Conservation (phyloP, 1,140 invertebrate species). For the Parapsyche elsis region DNA sequence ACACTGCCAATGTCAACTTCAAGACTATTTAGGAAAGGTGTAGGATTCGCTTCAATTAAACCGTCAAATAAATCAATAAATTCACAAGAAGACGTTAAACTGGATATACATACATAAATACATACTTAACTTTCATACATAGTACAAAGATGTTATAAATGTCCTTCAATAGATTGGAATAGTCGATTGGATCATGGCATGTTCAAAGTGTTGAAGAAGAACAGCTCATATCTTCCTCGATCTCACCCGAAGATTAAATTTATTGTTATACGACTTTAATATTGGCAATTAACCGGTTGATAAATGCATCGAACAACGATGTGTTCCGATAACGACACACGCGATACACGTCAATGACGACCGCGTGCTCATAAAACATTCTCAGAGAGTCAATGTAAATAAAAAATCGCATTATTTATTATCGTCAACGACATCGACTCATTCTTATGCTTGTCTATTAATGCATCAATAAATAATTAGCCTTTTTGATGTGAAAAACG, state of each 20-base stretch:
- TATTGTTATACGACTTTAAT: not conserved
- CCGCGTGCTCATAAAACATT: not conserved
- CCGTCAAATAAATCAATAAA: too few relatives aligned
- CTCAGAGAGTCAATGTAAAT: not conserved
- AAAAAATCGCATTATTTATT: not conserved
- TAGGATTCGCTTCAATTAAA: too few relatives aligned
- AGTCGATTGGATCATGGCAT: too few relatives aligned
- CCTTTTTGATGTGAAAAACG: conserved; percentile 2
- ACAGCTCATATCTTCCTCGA: too few relatives aligned
- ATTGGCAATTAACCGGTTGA: not conserved
- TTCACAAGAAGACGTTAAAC: too few relatives aligned
- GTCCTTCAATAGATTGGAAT: too few relatives aligned
- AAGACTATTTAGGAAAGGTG: too few relatives aligned
- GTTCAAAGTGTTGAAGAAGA: too few relatives aligned
- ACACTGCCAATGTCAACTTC: too few relatives aligned
- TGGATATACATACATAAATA: too few relatives aligned
- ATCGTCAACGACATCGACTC: not conserved
- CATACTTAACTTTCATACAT: too few relatives aligned
- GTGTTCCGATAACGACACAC: not conserved
- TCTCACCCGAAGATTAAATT: not conserved
- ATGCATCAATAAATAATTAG: conserved; percentile 6
- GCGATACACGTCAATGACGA: conserved; percentile 7
- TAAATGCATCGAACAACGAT: not conserved
- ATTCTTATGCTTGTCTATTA: not conserved
- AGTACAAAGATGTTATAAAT: too few relatives aligned